Base-by-base conservation (phyloP, 2,797 vertebrate species). In the Ctenosaura bakeri region DNA sequence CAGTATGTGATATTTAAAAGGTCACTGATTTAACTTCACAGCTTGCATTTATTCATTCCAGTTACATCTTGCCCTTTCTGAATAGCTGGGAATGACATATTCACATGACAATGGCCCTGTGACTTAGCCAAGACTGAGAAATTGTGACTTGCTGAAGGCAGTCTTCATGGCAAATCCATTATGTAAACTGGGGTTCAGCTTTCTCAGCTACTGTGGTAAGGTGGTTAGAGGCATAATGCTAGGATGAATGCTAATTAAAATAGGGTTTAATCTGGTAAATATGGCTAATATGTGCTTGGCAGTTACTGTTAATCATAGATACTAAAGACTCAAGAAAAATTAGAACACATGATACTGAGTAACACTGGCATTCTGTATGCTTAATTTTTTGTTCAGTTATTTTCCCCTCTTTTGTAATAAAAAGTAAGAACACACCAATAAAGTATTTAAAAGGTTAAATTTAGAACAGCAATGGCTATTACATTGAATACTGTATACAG, bases 241-340 rank as follows among this genome's bases (percentile, higher is more conserved):
- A 69, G 26, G 9, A 4, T 26, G 50, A 38, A 54, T 69, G 26
- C 22, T 78, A 69, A 79, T 91, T 80, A 64, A 74, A 88, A 84
- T 64, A 38, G 54, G 16, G 7, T 22, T 83, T 77, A 52, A 86
- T 86, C 54, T 82, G 32, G 16, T 86, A 82, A 76, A 64, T 82
- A 90, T 26, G 81, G 38, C 29, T 80, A 24, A 46, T 90, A 16
- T 73, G 62, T 74, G 54, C 52, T 22, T 81, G 32, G 16, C 42
- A 50, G 56, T 52, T 76, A 59, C 18, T 22, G 22, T 64, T 35
- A 54, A 32, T 20, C 54, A 18, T 8, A 46, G 29, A n/a, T 71
- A 35, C 59, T 86, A 80, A 10, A 89, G 56, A 32, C 32, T 84
- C 12, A 78, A 86, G 29, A 78, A 81, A 81, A 80, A 86, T 50